Evolutionary conservation across 37 sponge, comb jelly and placozoan species (phyloP).

Genomic region (Dysidea cf. avara): DNA sequence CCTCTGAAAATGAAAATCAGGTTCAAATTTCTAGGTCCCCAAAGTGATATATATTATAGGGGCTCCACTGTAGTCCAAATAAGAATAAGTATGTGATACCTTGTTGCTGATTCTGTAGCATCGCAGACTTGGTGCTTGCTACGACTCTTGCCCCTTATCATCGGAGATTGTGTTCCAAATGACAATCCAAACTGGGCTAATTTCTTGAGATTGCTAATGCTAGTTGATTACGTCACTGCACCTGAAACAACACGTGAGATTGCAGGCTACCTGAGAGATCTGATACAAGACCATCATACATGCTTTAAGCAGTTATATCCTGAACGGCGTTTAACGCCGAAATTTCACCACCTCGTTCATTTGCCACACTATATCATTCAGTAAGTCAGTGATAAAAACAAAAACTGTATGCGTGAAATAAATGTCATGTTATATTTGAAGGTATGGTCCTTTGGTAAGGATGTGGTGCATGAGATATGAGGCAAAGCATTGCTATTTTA

Average conservation of each 20-base stretch:
- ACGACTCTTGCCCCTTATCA: constrained; percentile 45
- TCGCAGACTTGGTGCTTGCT: constrained; percentile 56
- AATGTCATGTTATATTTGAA: constrained; percentile 13
- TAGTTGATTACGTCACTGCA: constrained; percentile 44
- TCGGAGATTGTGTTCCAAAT: constrained; percentile 43
- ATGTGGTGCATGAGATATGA: constrained; percentile 72
- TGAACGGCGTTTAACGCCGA: constrained; percentile 22
- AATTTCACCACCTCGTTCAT: constrained; percentile 63
- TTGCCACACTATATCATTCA: constrained; percentile 40
- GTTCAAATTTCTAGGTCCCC: no score
- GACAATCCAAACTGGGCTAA: constrained; percentile 52
- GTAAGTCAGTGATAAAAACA: constrained; percentile 1
- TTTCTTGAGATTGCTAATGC: constrained; percentile 28
- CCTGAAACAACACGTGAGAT: constrained; percentile 12
- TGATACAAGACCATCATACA: constrained; percentile 29
- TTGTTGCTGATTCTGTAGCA: constrained; percentile 25
- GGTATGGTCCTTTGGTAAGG: constrained; percentile 51
- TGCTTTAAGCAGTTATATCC: constrained; percentile 50
- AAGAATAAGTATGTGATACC: no score
- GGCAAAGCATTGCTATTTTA: no score
- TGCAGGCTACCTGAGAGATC: constrained; percentile 11
- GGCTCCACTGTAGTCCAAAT: no score
- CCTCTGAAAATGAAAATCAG: no score
- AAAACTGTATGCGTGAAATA: not conserved
- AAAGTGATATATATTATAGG: no score